phyloP scores from a whole-genome alignment of 2,888 invertebrate genomes.

The Plagodis dolabraria region DNA sequence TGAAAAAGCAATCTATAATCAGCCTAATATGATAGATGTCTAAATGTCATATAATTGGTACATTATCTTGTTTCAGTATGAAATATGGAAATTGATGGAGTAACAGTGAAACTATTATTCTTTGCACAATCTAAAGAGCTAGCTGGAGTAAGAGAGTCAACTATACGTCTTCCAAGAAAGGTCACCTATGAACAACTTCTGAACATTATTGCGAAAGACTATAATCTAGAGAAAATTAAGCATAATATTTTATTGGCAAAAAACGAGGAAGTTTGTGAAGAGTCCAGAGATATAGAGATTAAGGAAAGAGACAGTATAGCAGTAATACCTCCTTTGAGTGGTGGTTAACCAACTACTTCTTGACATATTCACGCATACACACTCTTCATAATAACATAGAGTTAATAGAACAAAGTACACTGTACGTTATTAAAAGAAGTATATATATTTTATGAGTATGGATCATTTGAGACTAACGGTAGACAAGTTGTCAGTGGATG shows the following conservation, averaged over 20 bases:
- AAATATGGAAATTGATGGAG: conserved; percentile 78
- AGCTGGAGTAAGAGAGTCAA: conserved; percentile 86
- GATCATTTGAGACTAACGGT: conserved; percentile 88
- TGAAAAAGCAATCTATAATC: too few relatives aligned
- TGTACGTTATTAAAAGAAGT: not conserved
- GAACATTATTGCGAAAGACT: conserved; percentile 85
- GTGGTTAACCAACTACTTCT: conserved; percentile 85
- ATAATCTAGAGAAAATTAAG: conserved; percentile 87
- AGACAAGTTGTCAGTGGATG: conserved; percentile 88
- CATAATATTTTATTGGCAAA: conserved; percentile 91
- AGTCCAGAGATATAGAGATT: conserved; percentile 82
- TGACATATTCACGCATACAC: too few relatives aligned
- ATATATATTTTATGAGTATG: conserved; percentile 68
- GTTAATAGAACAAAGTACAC: conserved; percentile 20
- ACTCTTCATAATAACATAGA: not conserved
- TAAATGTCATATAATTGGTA: too few relatives aligned
- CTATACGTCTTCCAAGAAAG: conserved; percentile 77
- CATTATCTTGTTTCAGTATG: conserved; percentile 36
- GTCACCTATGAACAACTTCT: conserved; percentile 85
- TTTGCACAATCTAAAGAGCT: conserved; percentile 96
- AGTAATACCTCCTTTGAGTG: conserved; percentile 97
- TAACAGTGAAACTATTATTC: conserved; percentile 90
- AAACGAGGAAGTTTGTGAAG: conserved; percentile 91
- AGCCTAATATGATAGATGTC: too few relatives aligned
- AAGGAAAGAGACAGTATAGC: conserved; percentile 92